These are phyloP conservation scores for Pantherophis vulpinus DNA, from an alignment of 2,797 vertebrate genomes.

Conservation along the genomic window DNA sequence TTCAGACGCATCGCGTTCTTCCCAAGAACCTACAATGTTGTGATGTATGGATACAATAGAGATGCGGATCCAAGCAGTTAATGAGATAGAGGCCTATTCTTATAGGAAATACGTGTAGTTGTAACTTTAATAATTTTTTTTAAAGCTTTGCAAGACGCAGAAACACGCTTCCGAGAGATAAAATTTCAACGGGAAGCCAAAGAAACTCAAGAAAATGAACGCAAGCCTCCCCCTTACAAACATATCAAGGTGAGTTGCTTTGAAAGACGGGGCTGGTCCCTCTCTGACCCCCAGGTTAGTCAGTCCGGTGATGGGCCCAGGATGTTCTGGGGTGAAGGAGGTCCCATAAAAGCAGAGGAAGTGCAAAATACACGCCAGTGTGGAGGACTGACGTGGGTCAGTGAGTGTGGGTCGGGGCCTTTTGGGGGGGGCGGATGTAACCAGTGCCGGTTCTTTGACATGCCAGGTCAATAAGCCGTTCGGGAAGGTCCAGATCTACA, in stretches of 20 bases:
- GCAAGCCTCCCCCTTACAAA: slow-evolving; percentile 93
- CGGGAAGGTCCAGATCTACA: slow-evolving; percentile 91
- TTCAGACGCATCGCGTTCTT: background rate
- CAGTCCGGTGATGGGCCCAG: background rate
- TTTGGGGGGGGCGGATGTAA: background rate
- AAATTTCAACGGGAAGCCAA: slow-evolving; percentile 90
- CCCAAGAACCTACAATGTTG: background rate
- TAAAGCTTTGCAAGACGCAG: slow-evolving; percentile 90
- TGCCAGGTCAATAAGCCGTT: slow-evolving; percentile 91
- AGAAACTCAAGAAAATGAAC: slow-evolving; percentile 91
- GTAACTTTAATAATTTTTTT: slow-evolving; percentile 31
- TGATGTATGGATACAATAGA: background rate
- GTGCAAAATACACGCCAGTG: background rate
- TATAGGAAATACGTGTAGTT: background rate
- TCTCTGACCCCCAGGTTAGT: too few relatives aligned
- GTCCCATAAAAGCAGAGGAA: background rate
- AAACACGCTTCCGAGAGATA: slow-evolving; percentile 88
- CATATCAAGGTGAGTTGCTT: slow-evolving; percentile 85
- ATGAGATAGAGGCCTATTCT: background rate
- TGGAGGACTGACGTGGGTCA: too few relatives aligned
- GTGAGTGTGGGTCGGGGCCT: background rate
- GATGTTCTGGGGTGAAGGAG: background rate
- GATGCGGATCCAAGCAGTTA: background rate
- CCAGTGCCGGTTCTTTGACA: background rate
- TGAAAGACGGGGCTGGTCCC: background rate